These are phyloP conservation scores for Tetragnatha montana DNA, from an alignment of 2,888 invertebrate species.

Conservation along the genomic window DNA sequence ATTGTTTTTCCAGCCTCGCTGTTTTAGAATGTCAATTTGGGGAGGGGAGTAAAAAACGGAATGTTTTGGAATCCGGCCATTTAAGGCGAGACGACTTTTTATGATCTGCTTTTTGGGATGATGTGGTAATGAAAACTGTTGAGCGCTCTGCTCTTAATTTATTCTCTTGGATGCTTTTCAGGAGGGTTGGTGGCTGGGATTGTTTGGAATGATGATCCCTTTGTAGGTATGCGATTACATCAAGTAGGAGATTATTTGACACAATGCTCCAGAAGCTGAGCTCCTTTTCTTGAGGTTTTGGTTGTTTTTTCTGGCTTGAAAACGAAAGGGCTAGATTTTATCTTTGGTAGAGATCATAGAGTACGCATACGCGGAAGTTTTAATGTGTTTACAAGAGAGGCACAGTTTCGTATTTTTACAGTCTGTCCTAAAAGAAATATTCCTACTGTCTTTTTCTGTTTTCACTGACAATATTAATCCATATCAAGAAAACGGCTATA, in stretches of 20 bases:
- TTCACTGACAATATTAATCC: no score
- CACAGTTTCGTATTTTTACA: no score
- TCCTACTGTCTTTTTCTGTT: no score
- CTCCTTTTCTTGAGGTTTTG: no score
- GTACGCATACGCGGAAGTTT: no score
- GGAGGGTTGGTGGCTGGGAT: neutral
- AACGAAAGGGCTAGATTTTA: neutral
- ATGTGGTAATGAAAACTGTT: constrained; percentile 49
- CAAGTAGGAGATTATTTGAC: no score
- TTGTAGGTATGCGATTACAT: neutral
- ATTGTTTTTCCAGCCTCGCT: constrained; percentile 3
- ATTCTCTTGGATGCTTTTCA: constrained; percentile 22
- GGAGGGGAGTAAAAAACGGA: neutral
- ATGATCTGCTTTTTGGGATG: neutral
- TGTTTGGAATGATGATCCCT: constrained; percentile 11
- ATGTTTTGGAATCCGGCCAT: constrained; percentile 45
- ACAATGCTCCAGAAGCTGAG: no score
- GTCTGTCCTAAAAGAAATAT: no score
- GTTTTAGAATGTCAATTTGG: constrained; percentile 50
- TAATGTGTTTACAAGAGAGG: no score
- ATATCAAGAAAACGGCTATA: no score
- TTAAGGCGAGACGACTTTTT: neutral
- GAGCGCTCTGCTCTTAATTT: neutral
- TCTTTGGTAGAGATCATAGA: neutral
- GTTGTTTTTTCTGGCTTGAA: neutral